A percentile compares a stretch with the other conserved stretches of the same genome.
Conservation (phyloP, 2,888 invertebrate genomes). For the Andrena fulva region DNA sequence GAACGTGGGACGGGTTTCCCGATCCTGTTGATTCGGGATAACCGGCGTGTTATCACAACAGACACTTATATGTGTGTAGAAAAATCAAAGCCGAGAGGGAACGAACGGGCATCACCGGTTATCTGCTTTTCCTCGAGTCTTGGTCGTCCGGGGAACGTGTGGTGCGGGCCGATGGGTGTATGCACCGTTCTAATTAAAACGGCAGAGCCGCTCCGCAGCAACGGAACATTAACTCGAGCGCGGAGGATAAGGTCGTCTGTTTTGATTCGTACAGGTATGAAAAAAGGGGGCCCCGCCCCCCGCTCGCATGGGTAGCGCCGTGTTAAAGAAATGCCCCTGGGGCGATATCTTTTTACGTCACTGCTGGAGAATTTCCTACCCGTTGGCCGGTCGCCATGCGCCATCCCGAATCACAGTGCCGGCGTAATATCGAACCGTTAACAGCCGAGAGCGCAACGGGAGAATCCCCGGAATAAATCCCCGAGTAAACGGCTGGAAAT, state of each 20-base stretch:
- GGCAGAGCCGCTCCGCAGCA: constrained; percentile 29
- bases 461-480: constrained; percentile 52
- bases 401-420: constrained; percentile 50
- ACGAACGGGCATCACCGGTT: neutral
- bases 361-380: constrained; percentile 74
- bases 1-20: neutral
- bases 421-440: constrained; percentile 66
- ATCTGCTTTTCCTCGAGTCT: neutral
- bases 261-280: constrained; percentile 28
- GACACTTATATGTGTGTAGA: neutral
- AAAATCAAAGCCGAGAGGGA: too few species aligned
- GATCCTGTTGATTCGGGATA: neutral
- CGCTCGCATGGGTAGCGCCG: constrained; percentile 63
- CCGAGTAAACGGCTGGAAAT: constrained; percentile 52
- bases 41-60: neutral
- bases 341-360: constrained; percentile 74
- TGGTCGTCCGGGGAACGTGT: neutral
- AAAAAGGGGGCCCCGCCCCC: neutral
- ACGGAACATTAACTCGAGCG: constrained; percentile 10
- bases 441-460: constrained; percentile 52
- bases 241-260: constrained; percentile 28
- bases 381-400: constrained; percentile 65
- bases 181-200: constrained; percentile 41
- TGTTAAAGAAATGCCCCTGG: constrained; percentile 70
- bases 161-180: neutral